Evolutionary conservation across 2,888 invertebrate species (phyloP).

Genomic region (Rugalucina vietnamica): DNA sequence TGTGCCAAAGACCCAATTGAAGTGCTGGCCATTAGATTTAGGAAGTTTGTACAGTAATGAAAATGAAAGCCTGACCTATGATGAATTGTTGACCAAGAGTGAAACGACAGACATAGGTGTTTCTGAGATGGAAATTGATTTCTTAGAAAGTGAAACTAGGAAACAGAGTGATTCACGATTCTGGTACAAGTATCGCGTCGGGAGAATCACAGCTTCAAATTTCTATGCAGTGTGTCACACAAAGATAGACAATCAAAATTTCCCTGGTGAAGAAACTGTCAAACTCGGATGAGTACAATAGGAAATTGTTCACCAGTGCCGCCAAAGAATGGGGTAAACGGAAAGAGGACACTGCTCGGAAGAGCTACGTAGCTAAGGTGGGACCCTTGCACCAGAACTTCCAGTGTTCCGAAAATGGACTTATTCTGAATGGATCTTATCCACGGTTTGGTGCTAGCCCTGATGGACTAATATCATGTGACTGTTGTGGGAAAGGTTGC

Average conservation of each 20-base stretch:
- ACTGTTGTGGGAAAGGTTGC: constrained; percentile 46
- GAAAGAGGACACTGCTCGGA: constrained; percentile 21
- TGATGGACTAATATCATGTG: constrained; percentile 46
- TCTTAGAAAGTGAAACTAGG: constrained; percentile 21
- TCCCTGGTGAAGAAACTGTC: constrained; percentile 3
- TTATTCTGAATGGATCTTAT: constrained; percentile 18
- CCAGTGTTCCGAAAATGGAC: constrained; percentile 1
- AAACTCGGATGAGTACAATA: neutral
- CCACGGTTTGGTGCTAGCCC: constrained; percentile 50
- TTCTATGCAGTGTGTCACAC: constrained; percentile 25
- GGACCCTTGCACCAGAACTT: constrained; percentile 15
- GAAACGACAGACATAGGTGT: neutral
- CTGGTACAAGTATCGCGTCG: constrained; percentile 21
- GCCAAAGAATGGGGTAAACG: constrained; percentile 29
- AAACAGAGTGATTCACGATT: constrained; percentile 8
- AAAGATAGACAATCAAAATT: neutral
- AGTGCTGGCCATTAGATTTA: constrained; percentile 1
- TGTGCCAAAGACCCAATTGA: neutral
- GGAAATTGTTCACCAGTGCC: constrained; percentile 8
- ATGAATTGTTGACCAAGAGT: constrained; percentile 10
- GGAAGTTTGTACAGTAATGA: neutral
- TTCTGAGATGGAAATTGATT: neutral
- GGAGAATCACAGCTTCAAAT: constrained; percentile 27
- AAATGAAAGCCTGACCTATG: neutral
- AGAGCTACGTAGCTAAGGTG: neutral